Conservation (phyloP, 2,797 vertebrate species). For the Menidia menidia region DNA sequence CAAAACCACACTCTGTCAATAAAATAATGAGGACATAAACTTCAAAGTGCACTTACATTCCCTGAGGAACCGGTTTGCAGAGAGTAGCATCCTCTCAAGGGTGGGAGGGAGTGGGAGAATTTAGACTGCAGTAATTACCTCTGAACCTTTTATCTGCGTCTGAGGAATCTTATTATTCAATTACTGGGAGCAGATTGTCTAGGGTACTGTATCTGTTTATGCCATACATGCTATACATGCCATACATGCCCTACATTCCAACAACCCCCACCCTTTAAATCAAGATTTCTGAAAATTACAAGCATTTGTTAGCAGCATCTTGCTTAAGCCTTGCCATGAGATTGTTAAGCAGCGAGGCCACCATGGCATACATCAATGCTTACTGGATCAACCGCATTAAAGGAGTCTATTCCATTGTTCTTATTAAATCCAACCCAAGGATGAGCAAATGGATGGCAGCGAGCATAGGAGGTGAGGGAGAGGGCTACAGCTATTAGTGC, state of each 20-base stretch:
- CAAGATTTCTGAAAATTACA: slow-evolving; percentile 33
- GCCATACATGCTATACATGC: slow-evolving; percentile 24
- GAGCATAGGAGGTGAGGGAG: slow-evolving; percentile 29
- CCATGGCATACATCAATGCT: slow-evolving; percentile 27
- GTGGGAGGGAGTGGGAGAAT: slow-evolving; percentile 28
- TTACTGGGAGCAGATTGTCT: slow-evolving; percentile 60
- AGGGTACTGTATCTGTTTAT: slow-evolving; percentile 44
- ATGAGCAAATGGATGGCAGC: slow-evolving; percentile 53
- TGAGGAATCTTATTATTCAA: slow-evolving; percentile 78
- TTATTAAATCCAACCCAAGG: slow-evolving; percentile 57
- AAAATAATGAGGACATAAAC: slow-evolving; percentile 34
- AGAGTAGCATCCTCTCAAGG: slow-evolving; percentile 23
- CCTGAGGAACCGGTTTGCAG: slow-evolving; percentile 35
- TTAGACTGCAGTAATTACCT: slow-evolving; percentile 73
- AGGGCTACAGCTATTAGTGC: slow-evolving; percentile 56
- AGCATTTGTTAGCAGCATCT: slow-evolving; percentile 37
- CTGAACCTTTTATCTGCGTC: slow-evolving; percentile 79
- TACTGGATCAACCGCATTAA: slow-evolving; percentile 47
- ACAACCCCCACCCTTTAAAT: slow-evolving; percentile 9
- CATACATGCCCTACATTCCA: slow-evolving; percentile 25
- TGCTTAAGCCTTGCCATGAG: slow-evolving; percentile 20
- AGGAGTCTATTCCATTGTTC: slow-evolving; percentile 54
- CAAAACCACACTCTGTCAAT: slow-evolving; percentile 11
- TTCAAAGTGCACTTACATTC: slow-evolving; percentile 49
- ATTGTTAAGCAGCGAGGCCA: slow-evolving; percentile 28